Conservation (phyloP, 2,888 invertebrate species). For the Clostera curtula region DNA sequence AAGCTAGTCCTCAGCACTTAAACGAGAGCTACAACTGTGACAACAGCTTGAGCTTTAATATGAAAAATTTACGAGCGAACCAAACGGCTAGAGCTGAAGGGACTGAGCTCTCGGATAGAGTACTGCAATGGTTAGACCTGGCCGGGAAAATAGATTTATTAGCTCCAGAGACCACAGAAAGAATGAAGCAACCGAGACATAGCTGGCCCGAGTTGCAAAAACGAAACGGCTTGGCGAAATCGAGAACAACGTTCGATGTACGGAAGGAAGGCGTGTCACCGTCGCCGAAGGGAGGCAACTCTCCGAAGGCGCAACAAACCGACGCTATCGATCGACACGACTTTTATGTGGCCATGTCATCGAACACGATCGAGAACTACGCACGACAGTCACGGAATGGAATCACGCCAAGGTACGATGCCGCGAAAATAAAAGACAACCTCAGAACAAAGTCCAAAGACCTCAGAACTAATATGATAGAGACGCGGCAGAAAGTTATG, state of each 20-base stretch:
- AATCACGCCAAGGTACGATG: constrained; percentile 48
- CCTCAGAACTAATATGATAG: constrained; percentile 39
- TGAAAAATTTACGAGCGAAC: constrained; percentile 52
- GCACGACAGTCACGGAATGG: constrained; percentile 66
- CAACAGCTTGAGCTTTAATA: constrained; percentile 33
- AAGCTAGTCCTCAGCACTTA: constrained; percentile 41
- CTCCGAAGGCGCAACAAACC: constrained; percentile 47
- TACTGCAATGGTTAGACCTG: constrained; percentile 86
- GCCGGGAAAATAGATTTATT: constrained; percentile 76
- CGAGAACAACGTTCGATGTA: constrained; percentile 52
- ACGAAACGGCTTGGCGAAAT: constrained; percentile 43
- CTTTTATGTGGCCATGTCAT: constrained; percentile 59
- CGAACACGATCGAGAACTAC: constrained; percentile 68
- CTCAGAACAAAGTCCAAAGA: constrained; percentile 46
- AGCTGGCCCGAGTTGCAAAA: constrained; percentile 62
- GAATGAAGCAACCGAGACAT: constrained; percentile 58
- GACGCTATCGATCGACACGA: constrained; percentile 59
- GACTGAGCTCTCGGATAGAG: constrained; percentile 78
- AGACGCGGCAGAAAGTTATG: constrained; percentile 55
- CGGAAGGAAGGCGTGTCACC: constrained; percentile 40
- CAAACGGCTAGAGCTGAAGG: constrained; percentile 51
- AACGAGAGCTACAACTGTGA: constrained; percentile 35
- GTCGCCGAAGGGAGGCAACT: constrained; percentile 38
- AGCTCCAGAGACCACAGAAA: constrained; percentile 43
- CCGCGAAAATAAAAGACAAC: constrained; percentile 37